Base-by-base conservation (phyloP, 2,797 vertebrate species). In the Phataginus tricuspis region DNA sequence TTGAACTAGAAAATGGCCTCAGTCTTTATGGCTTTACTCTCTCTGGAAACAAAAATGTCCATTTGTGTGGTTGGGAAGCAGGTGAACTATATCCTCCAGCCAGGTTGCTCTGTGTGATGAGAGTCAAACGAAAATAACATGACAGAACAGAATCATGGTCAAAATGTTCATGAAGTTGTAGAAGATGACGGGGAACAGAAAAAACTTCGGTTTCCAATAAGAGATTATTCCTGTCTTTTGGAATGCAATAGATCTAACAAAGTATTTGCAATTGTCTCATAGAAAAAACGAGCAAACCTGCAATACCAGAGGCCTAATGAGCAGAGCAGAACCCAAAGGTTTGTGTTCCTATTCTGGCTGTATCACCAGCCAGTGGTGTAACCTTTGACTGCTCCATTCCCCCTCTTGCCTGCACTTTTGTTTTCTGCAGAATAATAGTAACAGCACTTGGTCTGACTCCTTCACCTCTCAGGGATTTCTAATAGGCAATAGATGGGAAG, bases 111-210 rank as follows among this genome's bases (percentile, higher is more conserved):
- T 69, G 4, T 57, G 42, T 77, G 69, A 39, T 16, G 31, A 21
- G 51, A 34, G 29, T 66, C 51, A 57, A 91, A 85, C 21, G 42
- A 86, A 68, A 88, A 61, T 4, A 80, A 59, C 4, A 9, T 13
- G 29, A 63, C 0, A 2, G 29, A 71, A 83, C 14, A 94, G 71
- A 91, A 59, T 82, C 23, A 5, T 29, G 45, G 69, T 79, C 71
- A 86, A 87, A 91, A 92, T 86, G 55, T 57, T 93, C 37, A 12
- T 61, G 49, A 74, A 5, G 12, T 75, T 64, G 90, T 94, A 34
- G 79, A 79, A 72, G 74, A 39, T 66, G 34, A 37, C 34, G 42
- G 5, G 71, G 19, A 84, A 55, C 14, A 78, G 66, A 80, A 91
- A 84, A 85, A 55, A 59, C 13, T 66, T 57, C 39, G 18, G 25